Evolutionary conservation across 2,113 vertebrate species (phyloP), one percentile per base, ranked within the genome.

Genomic region (Harpagus bidentatus): DNA sequence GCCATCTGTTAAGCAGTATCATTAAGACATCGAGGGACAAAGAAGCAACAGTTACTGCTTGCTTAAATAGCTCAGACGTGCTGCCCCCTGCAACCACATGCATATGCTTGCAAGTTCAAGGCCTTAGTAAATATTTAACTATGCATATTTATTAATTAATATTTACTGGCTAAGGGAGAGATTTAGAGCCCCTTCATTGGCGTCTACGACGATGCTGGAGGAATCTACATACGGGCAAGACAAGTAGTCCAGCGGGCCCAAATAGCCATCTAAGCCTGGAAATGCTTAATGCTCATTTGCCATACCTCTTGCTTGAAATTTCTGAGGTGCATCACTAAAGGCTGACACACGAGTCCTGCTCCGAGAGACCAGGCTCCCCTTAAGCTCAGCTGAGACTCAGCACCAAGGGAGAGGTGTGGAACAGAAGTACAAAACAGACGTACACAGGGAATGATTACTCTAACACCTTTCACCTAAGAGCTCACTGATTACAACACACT

Each of bases 1-100:
- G 67, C 89, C 97, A 97, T 94, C 96, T 96, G 96, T 87, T 96
- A 88, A 79, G 88, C 94, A 85, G 70, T 13, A 69, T 85, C 93
- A 90, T 90, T 81, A 96, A 93, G 91, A 94, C 66, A 94, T 10
- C 59, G 28, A 95, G 95, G 76, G 71, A 88, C 86, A 79, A 47
- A 93, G 84, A 11, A 95, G 67, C 67, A 90, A 77, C 84, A 82
- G 70, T 94, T 71, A 76, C 78, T 86, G 89, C 45, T 93, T 80
- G 42, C 84, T 82, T 80, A 84, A 94, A 76, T 5, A 93, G 58
- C 70, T 84, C 47, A 32, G 52, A 78, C 0, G 0, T 13, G 14
- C 67, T 40, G 59, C n/a, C 32, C 36, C 40, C 36, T 61, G 23
- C n/a, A 86, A 86, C 12, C 55, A 47, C 7, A 0, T 8, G n/a